Conservation (phyloP, 2,797 vertebrate species). For the Pterois miles region DNA sequence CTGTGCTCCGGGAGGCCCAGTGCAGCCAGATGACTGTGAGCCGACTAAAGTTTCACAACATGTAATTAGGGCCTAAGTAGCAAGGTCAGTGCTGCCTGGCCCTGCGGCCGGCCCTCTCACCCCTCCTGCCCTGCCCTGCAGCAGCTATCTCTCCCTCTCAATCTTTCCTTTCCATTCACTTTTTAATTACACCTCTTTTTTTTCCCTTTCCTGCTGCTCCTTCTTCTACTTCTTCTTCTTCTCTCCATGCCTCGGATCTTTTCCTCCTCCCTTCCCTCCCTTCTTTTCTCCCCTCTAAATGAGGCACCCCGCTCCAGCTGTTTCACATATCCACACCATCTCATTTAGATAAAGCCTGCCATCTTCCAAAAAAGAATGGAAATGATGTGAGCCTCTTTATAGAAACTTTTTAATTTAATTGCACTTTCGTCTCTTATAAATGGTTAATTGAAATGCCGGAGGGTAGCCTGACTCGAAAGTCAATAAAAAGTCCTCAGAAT, state of each 20-base stretch:
- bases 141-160: slow-evolving; percentile 19
- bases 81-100: slow-evolving; percentile 73
- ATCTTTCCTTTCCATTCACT: slow-evolving; percentile 52
- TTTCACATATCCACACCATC: slow-evolving; percentile 83
- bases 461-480: slow-evolving; percentile 91
- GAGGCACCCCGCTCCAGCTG: slow-evolving; percentile 74
- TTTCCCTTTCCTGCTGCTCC: slow-evolving; percentile 9
- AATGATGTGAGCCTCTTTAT: slow-evolving; percentile 90
- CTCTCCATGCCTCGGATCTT: slow-evolving; percentile 22
- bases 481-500: slow-evolving; percentile 97
- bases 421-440: slow-evolving; percentile 93
- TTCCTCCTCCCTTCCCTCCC: neutral
- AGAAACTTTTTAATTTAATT: slow-evolving; percentile 91
- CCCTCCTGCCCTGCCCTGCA: slow-evolving; percentile 50
- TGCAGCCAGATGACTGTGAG: slow-evolving; percentile 84
- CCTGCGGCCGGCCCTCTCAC: slow-evolving; percentile 47
- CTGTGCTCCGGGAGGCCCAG: slow-evolving; percentile 72
- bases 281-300: slow-evolving; percentile 38
- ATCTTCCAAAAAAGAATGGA: slow-evolving; percentile 74
- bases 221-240: neutral
- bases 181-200: slow-evolving; percentile 54
- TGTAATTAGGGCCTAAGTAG: slow-evolving; percentile 87
- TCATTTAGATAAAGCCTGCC: slow-evolving; percentile 86
- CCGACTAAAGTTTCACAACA: slow-evolving; percentile 88
- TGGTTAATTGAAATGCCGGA: slow-evolving; percentile 97